Base-by-base conservation (phyloP, 2,113 vertebrate genomes). In the Pterocles burchelli region DNA sequence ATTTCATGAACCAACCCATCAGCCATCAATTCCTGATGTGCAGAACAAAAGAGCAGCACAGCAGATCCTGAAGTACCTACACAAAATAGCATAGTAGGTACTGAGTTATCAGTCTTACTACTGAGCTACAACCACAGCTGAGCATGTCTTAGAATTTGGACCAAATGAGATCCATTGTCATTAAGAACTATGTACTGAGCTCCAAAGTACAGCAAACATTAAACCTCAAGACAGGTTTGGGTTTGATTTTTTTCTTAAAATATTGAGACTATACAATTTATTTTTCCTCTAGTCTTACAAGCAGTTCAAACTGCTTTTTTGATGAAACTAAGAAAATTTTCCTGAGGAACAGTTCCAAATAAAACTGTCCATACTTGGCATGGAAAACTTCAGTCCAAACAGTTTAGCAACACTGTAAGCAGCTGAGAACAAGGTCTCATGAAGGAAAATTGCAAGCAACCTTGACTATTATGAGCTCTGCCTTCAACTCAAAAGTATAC, bases 331-430 rank as follows among this genome's bases (percentile, higher is more conserved):
- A 75, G 90, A 89, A 94, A 96, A 94, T 78, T 28, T 84, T 52
- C n/a, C 36, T 6, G 83, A 94, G 72, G 85, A 95, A 72, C 21
- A 71, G 59, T 9, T 93, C 82, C 82, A 94, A 93, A 85, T 59
- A 85, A 90, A 93, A 59, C 58, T 71, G 83, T 94, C 96, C 93
- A 89, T 95, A 96, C 96, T 96, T 93, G 93, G 95, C 96, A 92
- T 94, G 93, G 95, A 96, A 97, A 96, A 95, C 90, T 95, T 92
- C 72, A 88, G 63, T 62, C 45, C 75, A 88, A 95, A 93, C 63
- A 75, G 74, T 66, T 81, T 26, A 93, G 88, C 88, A 94, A 74
- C 33, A 68, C 15, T 88, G 76, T 36, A 88, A 72, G 90, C 85
- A 92, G 76, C 65, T 84, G 55, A 92, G 85, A 90, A 89, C 17